These are phyloP conservation scores for Diplazon laetatorius DNA, from an alignment of 2,888 invertebrate genomes.

Conservation along the genomic window DNA sequence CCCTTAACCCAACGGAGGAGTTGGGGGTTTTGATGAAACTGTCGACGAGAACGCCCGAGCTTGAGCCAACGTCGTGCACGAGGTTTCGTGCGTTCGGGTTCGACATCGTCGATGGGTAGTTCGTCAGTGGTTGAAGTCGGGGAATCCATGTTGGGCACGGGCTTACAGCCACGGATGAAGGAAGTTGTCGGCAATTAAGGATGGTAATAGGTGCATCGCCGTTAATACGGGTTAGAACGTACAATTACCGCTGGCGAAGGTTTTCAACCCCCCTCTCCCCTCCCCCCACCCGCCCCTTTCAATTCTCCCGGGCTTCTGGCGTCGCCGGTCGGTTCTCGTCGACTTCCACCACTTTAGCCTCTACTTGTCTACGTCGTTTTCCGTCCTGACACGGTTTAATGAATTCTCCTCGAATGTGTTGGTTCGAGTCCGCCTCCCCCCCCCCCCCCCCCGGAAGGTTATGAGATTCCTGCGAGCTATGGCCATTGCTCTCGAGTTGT, in stretches of 20 bases:
- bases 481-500: slow-evolving; percentile 40
- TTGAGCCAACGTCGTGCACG: neutral
- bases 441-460: too few species aligned
- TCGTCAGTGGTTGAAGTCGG: slow-evolving; percentile 11
- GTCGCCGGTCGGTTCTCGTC: neutral
- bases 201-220: slow-evolving; percentile 46
- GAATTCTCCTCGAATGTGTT: slow-evolving; percentile 53
- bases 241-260: slow-evolving; percentile 48
- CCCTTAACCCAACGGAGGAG: too few species aligned
- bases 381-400: slow-evolving; percentile 16
- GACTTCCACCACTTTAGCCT: slow-evolving; percentile 21
- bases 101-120: slow-evolving; percentile 11
- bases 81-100: neutral
- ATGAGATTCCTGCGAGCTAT: slow-evolving; percentile 38
- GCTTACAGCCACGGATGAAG: slow-evolving; percentile 23
- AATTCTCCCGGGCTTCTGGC: too few species aligned
- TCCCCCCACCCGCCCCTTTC: neutral
- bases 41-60: neutral
- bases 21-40: slow-evolving; percentile 1
- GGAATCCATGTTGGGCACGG: neutral
- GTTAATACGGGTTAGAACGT: slow-evolving; percentile 44
- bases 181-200: slow-evolving; percentile 37
- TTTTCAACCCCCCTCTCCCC: neutral
- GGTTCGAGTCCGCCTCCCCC: slow-evolving; percentile 50
- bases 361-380: slow-evolving; percentile 1